phyloP scores from a whole-genome alignment of 2,888 invertebrate genomes.

The Fabriciana adippe region DNA sequence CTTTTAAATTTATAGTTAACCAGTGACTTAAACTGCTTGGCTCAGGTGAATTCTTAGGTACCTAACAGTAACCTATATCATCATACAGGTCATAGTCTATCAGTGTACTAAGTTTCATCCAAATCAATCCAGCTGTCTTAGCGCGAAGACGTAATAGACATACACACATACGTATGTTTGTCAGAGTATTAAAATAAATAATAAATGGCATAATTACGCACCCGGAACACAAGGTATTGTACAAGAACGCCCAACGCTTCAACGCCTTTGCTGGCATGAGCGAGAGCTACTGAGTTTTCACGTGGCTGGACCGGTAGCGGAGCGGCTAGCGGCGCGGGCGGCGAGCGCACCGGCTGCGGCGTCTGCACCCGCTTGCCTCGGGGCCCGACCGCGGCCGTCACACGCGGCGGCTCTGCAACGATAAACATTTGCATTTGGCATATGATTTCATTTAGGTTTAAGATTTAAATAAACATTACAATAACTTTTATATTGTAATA shows the following conservation, averaged over 20 bases:
- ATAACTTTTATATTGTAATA: not conserved
- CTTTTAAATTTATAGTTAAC: no score
- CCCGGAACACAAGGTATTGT: conserved; percentile 91
- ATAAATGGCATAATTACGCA: conserved; percentile 64
- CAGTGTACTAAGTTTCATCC: no score
- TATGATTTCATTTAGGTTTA: not conserved
- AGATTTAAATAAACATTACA: not conserved
- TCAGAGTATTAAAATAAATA: not conserved
- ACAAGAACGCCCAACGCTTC: conserved; percentile 93
- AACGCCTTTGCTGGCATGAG: conserved; percentile 85
- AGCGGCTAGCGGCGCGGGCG: conserved; percentile 54
- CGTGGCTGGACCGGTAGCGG: conserved; percentile 50
- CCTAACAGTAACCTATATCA: no score
- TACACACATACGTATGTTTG: not conserved
- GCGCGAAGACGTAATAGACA: no score
- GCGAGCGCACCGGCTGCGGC: conserved; percentile 57
- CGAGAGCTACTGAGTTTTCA: conserved; percentile 68
- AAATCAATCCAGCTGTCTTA: no score
- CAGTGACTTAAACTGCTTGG: no score
- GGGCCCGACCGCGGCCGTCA: conserved; percentile 68
- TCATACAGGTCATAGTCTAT: no score
- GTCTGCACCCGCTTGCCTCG: conserved; percentile 74
- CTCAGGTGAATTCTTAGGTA: no score
- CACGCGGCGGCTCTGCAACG: conserved; percentile 69
- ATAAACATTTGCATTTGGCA: conserved; percentile 2